These are phyloP conservation scores for human (Homo sapiens) DNA, from an alignment of 2,113 vertebrate genomes.

Conservation along the genomic window GRCh38 chr2:21353501-21354000, in stretches of 20 bases:
- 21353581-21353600: constrained; percentile 58
- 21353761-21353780: constrained; percentile 77
- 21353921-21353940: constrained; percentile 71
- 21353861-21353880: constrained; percentile 82
- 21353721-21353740: constrained; percentile 69
- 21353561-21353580: constrained; percentile 50
- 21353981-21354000: constrained; percentile 80
- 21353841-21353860: constrained; percentile 70
- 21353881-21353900: constrained; percentile 67
- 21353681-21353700: constrained; percentile 72
- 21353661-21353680: constrained; percentile 72
- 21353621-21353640: constrained; percentile 56
- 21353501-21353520: constrained; percentile 40
- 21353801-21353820: constrained; percentile 70
- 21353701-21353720: constrained; percentile 73
- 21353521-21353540: constrained; percentile 20
- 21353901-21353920: constrained; percentile 72
- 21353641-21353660: constrained; percentile 70
- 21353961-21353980: constrained; percentile 76
- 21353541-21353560: constrained; percentile 20
- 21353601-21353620: constrained; percentile 50
- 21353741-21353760: constrained; percentile 71
- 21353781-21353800: constrained; percentile 73
- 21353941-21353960: constrained; percentile 68
- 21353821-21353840: constrained; percentile 75